A percentile compares a stretch with the other conserved stretches of the same genome.
phyloP scores from a whole-genome alignment of 2,888 invertebrate species.

The Pelosia muscerda region DNA sequence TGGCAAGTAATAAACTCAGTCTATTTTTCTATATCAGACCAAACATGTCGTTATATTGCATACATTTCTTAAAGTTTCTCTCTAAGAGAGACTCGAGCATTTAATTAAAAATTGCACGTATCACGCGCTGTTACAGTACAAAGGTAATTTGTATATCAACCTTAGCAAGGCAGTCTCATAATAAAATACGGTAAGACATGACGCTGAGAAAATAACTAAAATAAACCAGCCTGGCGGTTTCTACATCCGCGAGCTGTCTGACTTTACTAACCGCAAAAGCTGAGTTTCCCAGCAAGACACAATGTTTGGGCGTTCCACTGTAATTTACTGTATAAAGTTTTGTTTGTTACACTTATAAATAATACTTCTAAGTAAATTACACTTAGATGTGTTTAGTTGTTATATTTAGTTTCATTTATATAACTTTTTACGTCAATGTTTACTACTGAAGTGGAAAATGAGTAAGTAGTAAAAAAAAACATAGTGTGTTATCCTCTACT shows the following conservation, averaged over 20 bases:
- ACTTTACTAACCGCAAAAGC: constrained; percentile 4
- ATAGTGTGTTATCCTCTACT: neutral
- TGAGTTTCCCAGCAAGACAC: constrained; percentile 2
- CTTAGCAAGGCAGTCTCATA: neutral
- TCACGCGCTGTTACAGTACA: neutral
- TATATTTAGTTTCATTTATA: neutral
- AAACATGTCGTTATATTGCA: neutral
- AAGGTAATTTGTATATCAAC: neutral
- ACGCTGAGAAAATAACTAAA: neutral
- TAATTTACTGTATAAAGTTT: constrained; percentile 1
- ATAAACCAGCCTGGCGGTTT: constrained; percentile 2
- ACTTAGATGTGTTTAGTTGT: neutral
- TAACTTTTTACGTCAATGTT: neutral
- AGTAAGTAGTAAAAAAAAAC: too few species aligned
- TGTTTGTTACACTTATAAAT: constrained; percentile 3
- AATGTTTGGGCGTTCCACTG: constrained; percentile 4
- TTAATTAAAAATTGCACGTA: neutral
- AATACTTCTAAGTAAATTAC: neutral
- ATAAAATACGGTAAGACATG: constrained; percentile 1
- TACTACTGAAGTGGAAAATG: neutral
- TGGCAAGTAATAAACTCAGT: neutral
- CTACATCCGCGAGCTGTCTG: constrained; percentile 4
- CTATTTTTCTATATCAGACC: neutral
- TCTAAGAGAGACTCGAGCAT: neutral
- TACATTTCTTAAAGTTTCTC: neutral